Conservation (phyloP, 2,888 invertebrate species). For the Drosophila peninsularis region DNA sequence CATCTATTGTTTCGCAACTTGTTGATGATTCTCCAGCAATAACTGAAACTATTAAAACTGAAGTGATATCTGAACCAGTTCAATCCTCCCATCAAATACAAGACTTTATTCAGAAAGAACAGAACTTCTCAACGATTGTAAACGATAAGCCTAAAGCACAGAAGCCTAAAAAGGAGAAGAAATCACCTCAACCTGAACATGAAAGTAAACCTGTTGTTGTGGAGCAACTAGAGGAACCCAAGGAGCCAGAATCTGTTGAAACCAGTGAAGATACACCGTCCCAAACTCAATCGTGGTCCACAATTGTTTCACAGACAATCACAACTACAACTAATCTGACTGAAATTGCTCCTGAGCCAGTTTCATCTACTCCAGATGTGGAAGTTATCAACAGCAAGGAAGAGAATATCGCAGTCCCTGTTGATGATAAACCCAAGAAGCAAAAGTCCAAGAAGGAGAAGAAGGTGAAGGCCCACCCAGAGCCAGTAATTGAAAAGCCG, state of each 20-base stretch:
- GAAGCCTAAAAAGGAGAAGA: conserved; percentile 42
- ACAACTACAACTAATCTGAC: conserved; percentile 8
- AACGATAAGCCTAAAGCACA: conserved; percentile 31
- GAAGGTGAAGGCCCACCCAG: conserved; percentile 4
- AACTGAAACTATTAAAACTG: neutral
- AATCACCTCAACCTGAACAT: neutral
- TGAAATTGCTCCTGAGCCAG: neutral
- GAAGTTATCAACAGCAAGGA: conserved; percentile 21
- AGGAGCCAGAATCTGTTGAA: neutral
- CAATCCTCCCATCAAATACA: neutral
- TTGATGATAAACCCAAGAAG: conserved; percentile 14
- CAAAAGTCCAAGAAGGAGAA: conserved; percentile 45
- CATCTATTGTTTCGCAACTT: conserved; percentile 45
- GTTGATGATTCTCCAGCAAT: conserved; percentile 21
- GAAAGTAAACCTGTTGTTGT: conserved; percentile 4
- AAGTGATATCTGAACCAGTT: neutral
- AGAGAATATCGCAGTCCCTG: neutral
- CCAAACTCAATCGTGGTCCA: conserved; percentile 50
- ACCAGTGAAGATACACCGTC: conserved; percentile 3
- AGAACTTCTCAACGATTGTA: neutral
- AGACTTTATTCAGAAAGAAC: conserved; percentile 16
- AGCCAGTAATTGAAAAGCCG: conserved; percentile 2
- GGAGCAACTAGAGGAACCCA: neutral
- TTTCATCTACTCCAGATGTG: neutral
- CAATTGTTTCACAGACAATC: conserved; percentile 57